phyloP scores from a whole-genome alignment of 30 jellyfish, hydroid and myxozoan species.

The Euphysa ruthae region DNA sequence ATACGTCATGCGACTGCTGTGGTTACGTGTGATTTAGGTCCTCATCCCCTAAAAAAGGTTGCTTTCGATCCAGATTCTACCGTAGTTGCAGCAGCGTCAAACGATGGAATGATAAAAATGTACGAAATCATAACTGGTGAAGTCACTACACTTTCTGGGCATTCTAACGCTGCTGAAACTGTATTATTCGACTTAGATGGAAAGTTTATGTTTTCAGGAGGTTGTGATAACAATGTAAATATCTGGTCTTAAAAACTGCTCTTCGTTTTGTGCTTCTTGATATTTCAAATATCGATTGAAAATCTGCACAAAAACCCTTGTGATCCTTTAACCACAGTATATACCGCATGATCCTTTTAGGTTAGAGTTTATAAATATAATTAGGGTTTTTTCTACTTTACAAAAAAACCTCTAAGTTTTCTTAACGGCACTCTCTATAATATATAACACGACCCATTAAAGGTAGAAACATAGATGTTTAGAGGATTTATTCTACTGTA shows the following conservation, averaged over 20 bases:
- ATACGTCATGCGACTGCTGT: conserved; percentile 40
- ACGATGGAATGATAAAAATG: conserved; percentile 79
- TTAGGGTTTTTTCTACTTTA: too few species aligned
- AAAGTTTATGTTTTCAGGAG: conserved; percentile 69
- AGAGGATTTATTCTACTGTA: too few species aligned
- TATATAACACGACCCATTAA: too few species aligned
- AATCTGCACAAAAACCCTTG: too few species aligned
- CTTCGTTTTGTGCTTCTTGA: too few species aligned
- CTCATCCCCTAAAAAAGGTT: conserved; percentile 82
- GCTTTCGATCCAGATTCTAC: conserved; percentile 91
- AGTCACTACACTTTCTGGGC: conserved; percentile 48
- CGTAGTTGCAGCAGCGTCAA: conserved; percentile 76
- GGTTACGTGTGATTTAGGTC: conserved; percentile 73
- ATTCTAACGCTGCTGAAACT: conserved; percentile 73
- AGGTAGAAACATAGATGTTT: too few species aligned
- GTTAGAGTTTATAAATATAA: too few species aligned
- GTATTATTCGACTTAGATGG: conserved; percentile 69
- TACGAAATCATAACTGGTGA: conserved; percentile 51
- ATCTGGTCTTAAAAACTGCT: conserved; percentile 86
- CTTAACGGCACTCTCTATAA: too few species aligned
- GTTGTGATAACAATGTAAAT: conserved; percentile 74
- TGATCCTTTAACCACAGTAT: too few species aligned
- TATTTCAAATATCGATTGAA: too few species aligned
- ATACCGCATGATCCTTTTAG: too few species aligned
- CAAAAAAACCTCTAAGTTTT: too few species aligned